Percentiles rank a stretch among this genome's conserved stretches.
phyloP scores from a whole-genome alignment of 23 tunicate genomes.

The Styela clava region DNA sequence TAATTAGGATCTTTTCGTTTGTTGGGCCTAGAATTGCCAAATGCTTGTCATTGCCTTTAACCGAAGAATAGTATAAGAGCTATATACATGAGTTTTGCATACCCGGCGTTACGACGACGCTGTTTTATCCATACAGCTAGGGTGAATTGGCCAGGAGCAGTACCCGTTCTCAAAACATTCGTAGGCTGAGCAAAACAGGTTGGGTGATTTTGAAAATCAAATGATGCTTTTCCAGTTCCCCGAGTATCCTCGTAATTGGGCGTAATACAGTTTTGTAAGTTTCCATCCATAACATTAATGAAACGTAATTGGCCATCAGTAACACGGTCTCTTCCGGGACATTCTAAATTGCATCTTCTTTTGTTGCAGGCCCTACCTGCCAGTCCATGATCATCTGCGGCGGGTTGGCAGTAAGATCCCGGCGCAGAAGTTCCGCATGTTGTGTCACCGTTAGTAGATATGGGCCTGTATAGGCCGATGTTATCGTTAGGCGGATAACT shows the following conservation, averaged over 20 bases:
- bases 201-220: conserved; percentile 36
- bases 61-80: too few relatives aligned
- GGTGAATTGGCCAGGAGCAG: conserved; percentile 54
- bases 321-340: conserved; percentile 54
- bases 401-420: conserved; percentile 59
- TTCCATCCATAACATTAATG: conserved; percentile 49
- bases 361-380: conserved; percentile 41
- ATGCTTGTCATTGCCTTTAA: too few relatives aligned
- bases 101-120: conserved; percentile 64
- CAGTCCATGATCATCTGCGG: conserved; percentile 41
- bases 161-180: conserved; percentile 41
- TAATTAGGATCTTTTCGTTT: too few relatives aligned
- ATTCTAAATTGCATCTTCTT: conserved; percentile 44
- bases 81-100: too few relatives aligned
- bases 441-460: conserved; percentile 31
- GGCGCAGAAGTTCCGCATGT: conserved; percentile 54
- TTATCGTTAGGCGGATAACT: conserved; percentile 42
- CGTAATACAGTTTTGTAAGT: conserved; percentile 41
- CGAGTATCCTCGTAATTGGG: conserved; percentile 36
- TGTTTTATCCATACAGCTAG: conserved; percentile 84
- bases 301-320: conserved; percentile 18
- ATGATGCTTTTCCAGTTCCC: conserved; percentile 34
- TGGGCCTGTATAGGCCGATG: conserved; percentile 45
- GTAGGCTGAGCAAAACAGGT: conserved; percentile 45
- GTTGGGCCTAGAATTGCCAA: too few relatives aligned